A percentile compares a stretch with the other conserved stretches of the same genome.
Evolutionary conservation across 2,797 vertebrate genomes (phyloP).

Genomic region (Aulostomus chinensis): DNA sequence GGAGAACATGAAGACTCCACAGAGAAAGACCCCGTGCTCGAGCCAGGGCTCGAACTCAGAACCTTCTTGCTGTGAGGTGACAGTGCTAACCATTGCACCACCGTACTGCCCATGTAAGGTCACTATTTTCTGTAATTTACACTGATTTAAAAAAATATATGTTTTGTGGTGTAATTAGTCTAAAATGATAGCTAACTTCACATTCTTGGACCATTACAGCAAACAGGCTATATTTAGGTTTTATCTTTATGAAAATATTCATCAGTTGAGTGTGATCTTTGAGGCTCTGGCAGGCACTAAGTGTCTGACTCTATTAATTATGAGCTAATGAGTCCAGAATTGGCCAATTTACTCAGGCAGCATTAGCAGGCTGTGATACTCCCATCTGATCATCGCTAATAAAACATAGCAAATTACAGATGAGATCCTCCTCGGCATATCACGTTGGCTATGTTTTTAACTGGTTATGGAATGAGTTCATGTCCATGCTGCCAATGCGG

Average conservation of each 20-base stretch:
- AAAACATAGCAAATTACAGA: slow-evolving; percentile 34
- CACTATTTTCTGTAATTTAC: too few relatives aligned
- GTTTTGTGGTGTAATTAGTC: too few relatives aligned
- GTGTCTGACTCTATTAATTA: slow-evolving; percentile 31
- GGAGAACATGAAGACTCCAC: too few relatives aligned
- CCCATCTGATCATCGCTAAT: slow-evolving; percentile 40
- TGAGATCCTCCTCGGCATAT: slow-evolving; percentile 1
- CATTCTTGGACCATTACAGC: too few relatives aligned
- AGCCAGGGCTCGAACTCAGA: too few relatives aligned
- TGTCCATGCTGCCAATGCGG: too few relatives aligned
- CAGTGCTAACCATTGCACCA: too few relatives aligned
- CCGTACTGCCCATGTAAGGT: too few relatives aligned
- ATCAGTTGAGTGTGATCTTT: slow-evolving; percentile 17
- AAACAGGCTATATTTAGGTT: neutral
- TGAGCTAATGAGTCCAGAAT: slow-evolving; percentile 28
- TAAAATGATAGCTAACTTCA: too few relatives aligned
- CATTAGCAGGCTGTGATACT: slow-evolving; percentile 32
- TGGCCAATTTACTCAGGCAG: slow-evolving; percentile 29
- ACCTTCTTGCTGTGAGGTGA: too few relatives aligned
- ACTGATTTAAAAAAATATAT: too few relatives aligned
- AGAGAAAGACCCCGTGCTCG: too few relatives aligned
- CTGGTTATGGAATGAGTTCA: slow-evolving; percentile 5
- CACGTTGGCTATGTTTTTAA: slow-evolving; percentile 1
- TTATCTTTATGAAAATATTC: slow-evolving; percentile 9
- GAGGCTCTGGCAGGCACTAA: slow-evolving; percentile 6